phyloP scores from a whole-genome alignment of 2,113 vertebrate species.

The Xiphophorus couchianus region DNA sequence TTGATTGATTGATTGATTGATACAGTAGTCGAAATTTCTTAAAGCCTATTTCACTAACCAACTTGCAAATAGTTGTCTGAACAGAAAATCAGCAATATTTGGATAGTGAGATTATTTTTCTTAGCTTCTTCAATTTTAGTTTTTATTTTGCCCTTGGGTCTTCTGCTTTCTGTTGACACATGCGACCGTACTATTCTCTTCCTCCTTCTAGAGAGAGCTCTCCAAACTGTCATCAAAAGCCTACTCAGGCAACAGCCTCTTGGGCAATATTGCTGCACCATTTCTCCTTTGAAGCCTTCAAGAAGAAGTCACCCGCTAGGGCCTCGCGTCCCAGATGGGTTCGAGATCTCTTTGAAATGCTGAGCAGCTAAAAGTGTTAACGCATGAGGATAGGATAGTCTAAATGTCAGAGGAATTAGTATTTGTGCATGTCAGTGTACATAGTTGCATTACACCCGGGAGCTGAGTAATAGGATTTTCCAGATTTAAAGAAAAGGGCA shows the following conservation, averaged over 20 bases:
- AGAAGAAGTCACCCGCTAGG: constrained; percentile 50
- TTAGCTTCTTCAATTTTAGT: not conserved
- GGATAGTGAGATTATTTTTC: not conserved
- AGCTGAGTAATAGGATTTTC: constrained; percentile 19
- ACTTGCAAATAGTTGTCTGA: not conserved
- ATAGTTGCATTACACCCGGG: not conserved
- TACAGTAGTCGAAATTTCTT: not conserved
- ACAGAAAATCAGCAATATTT: not conserved
- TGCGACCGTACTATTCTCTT: constrained; percentile 12
- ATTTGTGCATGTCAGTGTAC: constrained; percentile 21
- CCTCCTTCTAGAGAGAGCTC: constrained; percentile 11
- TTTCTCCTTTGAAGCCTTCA: constrained; percentile 48
- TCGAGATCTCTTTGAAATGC: constrained; percentile 49
- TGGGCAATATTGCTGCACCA: not conserved
- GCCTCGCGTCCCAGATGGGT: constrained; percentile 35
- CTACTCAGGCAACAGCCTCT: constrained; percentile 9
- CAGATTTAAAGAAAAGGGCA: not conserved
- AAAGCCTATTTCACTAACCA: not conserved
- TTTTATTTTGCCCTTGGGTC: not conserved
- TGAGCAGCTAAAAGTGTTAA: not conserved
- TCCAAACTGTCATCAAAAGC: constrained; percentile 11
- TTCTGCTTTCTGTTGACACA: not conserved
- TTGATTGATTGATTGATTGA: no score
- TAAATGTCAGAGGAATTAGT: constrained; percentile 49
- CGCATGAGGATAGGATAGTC: constrained; percentile 14